Percentiles rank a stretch among this genome's conserved stretches.
These are phyloP conservation scores for Euura lappo DNA, from an alignment of 1,140 invertebrate species.

Conservation along the genomic window DNA sequence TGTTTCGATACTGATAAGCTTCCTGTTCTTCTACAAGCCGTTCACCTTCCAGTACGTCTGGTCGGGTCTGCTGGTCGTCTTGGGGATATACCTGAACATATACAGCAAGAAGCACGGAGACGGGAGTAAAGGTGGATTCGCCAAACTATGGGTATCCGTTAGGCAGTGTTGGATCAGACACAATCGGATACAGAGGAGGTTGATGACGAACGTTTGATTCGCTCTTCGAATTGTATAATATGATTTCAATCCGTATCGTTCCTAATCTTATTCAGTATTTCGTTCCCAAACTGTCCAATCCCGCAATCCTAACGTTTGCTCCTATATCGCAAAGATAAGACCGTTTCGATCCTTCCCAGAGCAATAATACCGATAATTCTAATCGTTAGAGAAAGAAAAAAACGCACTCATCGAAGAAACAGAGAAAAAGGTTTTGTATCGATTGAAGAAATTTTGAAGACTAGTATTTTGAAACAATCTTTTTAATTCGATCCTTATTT, in stretches of 20 bases:
- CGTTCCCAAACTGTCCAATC: too few relatives aligned
- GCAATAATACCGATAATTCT: neutral
- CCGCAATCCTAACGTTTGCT: too few relatives aligned
- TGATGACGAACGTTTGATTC: constrained; percentile 42
- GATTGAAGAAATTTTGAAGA: too few relatives aligned
- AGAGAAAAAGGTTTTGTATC: neutral
- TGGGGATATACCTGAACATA: constrained; percentile 91
- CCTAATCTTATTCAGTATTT: too few relatives aligned
- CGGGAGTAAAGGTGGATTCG: constrained; percentile 21
- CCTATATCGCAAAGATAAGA: neutral
- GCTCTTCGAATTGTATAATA: too few relatives aligned
- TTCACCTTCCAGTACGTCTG: constrained; percentile 92
- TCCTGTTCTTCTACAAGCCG: constrained; percentile 92
- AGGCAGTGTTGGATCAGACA: constrained; percentile 38
- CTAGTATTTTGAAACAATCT: too few relatives aligned
- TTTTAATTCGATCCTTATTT: too few relatives aligned
- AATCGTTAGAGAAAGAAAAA: neutral
- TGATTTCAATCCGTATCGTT: too few relatives aligned
- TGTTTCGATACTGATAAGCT: constrained; percentile 90
- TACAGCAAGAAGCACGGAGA: constrained; percentile 72
- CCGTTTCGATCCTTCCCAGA: neutral
- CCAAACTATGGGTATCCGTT: constrained; percentile 27
- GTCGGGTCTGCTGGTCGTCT: constrained; percentile 84
- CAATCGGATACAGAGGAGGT: constrained; percentile 41
- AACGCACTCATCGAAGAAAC: too few relatives aligned